Evolutionary conservation across 1,140 invertebrate genomes (phyloP), one percentile per base, ranked within the genome.

Genomic region (Potamilus streckersoni): DNA sequence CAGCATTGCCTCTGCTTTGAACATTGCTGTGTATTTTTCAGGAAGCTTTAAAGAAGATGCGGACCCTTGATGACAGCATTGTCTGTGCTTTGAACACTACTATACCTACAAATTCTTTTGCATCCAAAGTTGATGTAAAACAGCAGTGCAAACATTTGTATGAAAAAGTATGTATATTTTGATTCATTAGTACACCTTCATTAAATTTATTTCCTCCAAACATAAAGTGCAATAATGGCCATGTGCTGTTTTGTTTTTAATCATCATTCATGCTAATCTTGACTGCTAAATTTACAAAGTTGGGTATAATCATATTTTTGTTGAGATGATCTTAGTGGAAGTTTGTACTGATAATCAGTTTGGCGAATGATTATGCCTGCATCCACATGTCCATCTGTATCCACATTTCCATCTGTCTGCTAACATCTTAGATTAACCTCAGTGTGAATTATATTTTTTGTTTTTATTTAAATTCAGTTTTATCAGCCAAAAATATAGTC

Each of bases 41-140:
- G 96, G 95, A 96, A 89, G 90, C 93, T 8, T 91, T 97, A 76
- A 95, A 95, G 88, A 94, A 93, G 88, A 95, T 96, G 94, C 91
- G 96, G 81, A 92, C 93, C 84, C 87, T 96, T 31, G 96, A 97
- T 92, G 96, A 97, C 88, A 94, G 96, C 90, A 96, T 97, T 83
- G 93, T 97, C 77, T 95, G 96, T 88, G 91, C 94, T 59, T 89
- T 97, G n/a, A 97, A 97, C 88, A 93, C 94, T 12, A 93, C 93
- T 74, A 92, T 97, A 79, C 96, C 95, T 3, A 97, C 96, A 17
- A 94, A 95, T 90, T 97, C 96, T 2, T 97, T 97, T 88, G 93
- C 93, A 90, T 91, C 89, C 63, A 92, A 95, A 91, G 85, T 93
- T 6, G 92, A 96, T 91, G 91, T 93, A 58, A 90, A 91, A 6